Evolutionary conservation across 2,797 vertebrate species (phyloP).

Genomic region (Syngnathus rostellatus): DNA sequence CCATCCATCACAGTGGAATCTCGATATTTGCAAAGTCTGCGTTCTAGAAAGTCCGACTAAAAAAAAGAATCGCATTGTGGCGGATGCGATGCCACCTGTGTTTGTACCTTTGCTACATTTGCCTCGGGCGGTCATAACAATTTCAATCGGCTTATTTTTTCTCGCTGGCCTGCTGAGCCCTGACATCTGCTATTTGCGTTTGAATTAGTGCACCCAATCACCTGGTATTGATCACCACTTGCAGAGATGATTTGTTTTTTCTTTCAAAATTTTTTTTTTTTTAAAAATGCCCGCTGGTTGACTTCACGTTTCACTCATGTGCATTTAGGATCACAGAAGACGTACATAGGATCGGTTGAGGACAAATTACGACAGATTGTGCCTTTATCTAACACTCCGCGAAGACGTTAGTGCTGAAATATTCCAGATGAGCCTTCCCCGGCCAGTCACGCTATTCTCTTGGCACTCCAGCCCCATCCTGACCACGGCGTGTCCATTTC

Average conservation of each 20-base stretch:
- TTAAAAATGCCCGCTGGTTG: slow-evolving; percentile 26
- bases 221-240: slow-evolving; percentile 41
- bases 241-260: slow-evolving; percentile 7
- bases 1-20: no score
- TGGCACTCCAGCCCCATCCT: slow-evolving; percentile 18
- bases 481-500: slow-evolving; percentile 23
- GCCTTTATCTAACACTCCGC: neutral
- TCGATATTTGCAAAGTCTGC: no score
- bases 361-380: neutral
- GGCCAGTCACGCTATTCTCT: slow-evolving; percentile 16
- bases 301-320: slow-evolving; percentile 47
- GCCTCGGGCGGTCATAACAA: neutral
- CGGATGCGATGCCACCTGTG: no score
- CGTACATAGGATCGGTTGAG: slow-evolving; percentile 25
- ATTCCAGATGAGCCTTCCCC: slow-evolving; percentile 2
- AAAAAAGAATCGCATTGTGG: no score
- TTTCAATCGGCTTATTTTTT: slow-evolving; percentile 5
- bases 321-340: slow-evolving; percentile 44
- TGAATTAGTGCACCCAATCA: slow-evolving; percentile 48
- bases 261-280: no score
- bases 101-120: neutral
- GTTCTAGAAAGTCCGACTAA: no score
- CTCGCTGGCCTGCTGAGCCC: slow-evolving; percentile 26
- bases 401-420: neutral
- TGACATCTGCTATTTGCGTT: slow-evolving; percentile 58